phyloP scores from a whole-genome alignment of 2,888 invertebrate species.

The Girardia tigrina region DNA sequence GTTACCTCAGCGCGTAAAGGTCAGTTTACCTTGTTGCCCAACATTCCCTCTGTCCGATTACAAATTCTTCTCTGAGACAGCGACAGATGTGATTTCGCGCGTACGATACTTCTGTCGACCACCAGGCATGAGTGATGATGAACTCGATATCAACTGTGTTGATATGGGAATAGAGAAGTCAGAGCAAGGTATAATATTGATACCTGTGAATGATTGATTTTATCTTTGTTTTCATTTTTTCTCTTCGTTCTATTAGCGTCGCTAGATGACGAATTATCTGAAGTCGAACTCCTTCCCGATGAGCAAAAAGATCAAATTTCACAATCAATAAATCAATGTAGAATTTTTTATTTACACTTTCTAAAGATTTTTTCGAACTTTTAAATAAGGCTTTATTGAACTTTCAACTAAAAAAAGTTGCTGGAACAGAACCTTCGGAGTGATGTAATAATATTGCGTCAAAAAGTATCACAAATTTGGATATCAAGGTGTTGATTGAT shows the following conservation, averaged over 20 bases:
- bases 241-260: no score
- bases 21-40: constrained; percentile 34
- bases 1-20: constrained; percentile 36
- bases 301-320: background rate
- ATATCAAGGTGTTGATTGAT: no score
- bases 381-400: no score
- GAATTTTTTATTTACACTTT: background rate
- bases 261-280: background rate
- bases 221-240: no score
- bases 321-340: background rate
- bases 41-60: constrained; percentile 32
- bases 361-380: no score
- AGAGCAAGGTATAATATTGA: background rate
- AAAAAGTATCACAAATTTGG: no score
- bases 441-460: no score
- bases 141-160: background rate
- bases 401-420: no score
- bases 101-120: constrained; percentile 38
- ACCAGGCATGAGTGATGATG: constrained; percentile 39
- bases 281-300: background rate
- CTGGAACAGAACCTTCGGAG: no score
- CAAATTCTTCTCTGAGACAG: constrained; percentile 33
- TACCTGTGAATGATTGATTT: no score
- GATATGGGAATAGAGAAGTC: background rate
- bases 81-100: constrained; percentile 34